Conservation (phyloP, 1,140 invertebrate genomes). For the Bombus fervidus region DNA sequence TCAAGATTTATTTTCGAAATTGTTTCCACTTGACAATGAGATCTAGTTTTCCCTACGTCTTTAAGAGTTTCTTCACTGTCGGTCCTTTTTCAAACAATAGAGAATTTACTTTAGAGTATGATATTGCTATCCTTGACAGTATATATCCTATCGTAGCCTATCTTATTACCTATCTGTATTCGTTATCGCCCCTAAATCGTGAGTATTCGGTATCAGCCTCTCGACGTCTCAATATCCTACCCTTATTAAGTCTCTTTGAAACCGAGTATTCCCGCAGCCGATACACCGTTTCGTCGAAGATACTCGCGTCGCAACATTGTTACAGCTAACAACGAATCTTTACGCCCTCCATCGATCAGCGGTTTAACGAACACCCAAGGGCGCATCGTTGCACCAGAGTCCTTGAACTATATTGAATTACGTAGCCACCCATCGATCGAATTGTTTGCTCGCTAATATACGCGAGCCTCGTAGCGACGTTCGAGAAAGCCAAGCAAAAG, state of each 20-base stretch:
- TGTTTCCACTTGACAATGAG: neutral
- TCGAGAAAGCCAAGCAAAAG: neutral
- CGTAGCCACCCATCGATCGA: conserved; percentile 16
- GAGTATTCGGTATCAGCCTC: neutral
- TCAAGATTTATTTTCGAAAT: neutral
- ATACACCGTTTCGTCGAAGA: neutral
- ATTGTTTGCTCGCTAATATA: conserved; percentile 31
- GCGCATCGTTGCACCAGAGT: conserved; percentile 34
- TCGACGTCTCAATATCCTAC: neutral
- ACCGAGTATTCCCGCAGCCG: neutral
- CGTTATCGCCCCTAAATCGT: neutral
- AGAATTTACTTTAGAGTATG: neutral
- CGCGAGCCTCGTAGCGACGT: neutral
- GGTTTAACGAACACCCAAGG: conserved; percentile 28
- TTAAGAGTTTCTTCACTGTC: neutral
- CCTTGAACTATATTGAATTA: conserved; percentile 41
- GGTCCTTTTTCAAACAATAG: neutral
- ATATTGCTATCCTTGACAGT: neutral
- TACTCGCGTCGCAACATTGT: conserved; percentile 6
- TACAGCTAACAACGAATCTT: conserved; percentile 31
- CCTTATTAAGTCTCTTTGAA: neutral
- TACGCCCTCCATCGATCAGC: conserved; percentile 20
- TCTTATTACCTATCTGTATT: neutral
- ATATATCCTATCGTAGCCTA: neutral
- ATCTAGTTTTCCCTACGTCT: neutral